A percentile compares a stretch with the other conserved stretches of the same genome.
Evolutionary conservation across 2,888 invertebrate species (phyloP).

Genomic region (Pogonocherus hispidulus): DNA sequence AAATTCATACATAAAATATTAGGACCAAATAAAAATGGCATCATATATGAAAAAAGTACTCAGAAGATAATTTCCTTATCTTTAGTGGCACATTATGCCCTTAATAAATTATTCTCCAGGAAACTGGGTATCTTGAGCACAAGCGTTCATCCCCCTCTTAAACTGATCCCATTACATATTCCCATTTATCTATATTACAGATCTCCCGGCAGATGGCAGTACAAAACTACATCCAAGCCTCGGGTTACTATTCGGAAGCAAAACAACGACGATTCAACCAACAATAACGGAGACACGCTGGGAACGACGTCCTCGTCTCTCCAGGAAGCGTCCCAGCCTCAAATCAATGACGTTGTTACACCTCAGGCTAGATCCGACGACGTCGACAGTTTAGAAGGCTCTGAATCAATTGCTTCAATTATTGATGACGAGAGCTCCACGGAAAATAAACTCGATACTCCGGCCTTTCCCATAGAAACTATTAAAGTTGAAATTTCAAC

Average conservation of each 20-base stretch:
- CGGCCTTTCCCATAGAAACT: constrained; percentile 79
- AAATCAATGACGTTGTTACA: constrained; percentile 71
- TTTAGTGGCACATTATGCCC: constrained; percentile 10
- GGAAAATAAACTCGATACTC: constrained; percentile 76
- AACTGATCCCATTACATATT: constrained; percentile 43
- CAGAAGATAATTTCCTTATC: constrained; percentile 31
- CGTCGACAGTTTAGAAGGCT: constrained; percentile 78
- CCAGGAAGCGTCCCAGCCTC: constrained; percentile 49
- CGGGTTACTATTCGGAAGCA: constrained; percentile 83
- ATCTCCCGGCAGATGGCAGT: constrained; percentile 90
- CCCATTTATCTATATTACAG: constrained; percentile 61
- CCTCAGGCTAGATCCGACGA: constrained; percentile 72
- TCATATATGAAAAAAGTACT: neutral
- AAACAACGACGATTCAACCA: constrained; percentile 71
- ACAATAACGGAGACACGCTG: constrained; percentile 61
- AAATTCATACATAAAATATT: too few species aligned
- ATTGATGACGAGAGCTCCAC: constrained; percentile 75
- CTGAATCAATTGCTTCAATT: constrained; percentile 77
- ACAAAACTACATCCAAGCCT: constrained; percentile 90
- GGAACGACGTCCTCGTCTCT: constrained; percentile 57
- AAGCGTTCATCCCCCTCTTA: constrained; percentile 29
- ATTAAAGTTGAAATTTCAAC: constrained; percentile 91
- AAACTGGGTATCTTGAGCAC: constrained; percentile 33
- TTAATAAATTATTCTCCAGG: constrained; percentile 38
- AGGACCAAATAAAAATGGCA: neutral